phyloP scores from a whole-genome alignment of 2,113 vertebrate genomes.

The Alligator mississippiensis region DNA sequence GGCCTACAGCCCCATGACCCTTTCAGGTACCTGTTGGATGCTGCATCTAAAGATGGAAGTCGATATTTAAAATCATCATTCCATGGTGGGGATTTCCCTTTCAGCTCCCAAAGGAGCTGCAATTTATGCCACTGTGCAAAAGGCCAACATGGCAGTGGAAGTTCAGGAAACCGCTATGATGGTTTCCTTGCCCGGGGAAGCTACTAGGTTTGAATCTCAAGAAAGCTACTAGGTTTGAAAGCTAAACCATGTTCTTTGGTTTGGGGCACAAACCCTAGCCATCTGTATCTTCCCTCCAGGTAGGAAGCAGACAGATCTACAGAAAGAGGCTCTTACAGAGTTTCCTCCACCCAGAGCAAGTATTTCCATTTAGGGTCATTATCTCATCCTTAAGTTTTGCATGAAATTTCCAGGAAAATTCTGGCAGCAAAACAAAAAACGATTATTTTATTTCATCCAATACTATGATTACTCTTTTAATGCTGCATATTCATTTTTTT shows the following conservation, averaged over 20 bases:
- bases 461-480: neutral
- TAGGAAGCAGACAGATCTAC: neutral
- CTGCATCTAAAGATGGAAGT: neutral
- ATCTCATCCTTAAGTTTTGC: neutral
- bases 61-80: neutral
- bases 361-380: neutral
- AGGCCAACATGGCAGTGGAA: neutral
- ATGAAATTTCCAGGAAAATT: neutral
- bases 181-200: no score
- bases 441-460: neutral
- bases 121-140: neutral
- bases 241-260: neutral
- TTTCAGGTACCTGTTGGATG: neutral
- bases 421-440: neutral
- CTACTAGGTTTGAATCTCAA: no score
- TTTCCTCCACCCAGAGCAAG: neutral
- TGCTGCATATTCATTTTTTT: neutral
- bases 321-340: neutral
- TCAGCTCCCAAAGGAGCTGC: neutral
- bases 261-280: no score
- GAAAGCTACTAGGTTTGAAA: neutral
- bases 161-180: neutral
- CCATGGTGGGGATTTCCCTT: neutral
- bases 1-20: neutral
- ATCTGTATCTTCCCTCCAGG: no score